A percentile compares a stretch with the other conserved stretches of the same genome.
phyloP scores from a whole-genome alignment of 2,113 vertebrate genomes.

The Mastomys coucha region DNA sequence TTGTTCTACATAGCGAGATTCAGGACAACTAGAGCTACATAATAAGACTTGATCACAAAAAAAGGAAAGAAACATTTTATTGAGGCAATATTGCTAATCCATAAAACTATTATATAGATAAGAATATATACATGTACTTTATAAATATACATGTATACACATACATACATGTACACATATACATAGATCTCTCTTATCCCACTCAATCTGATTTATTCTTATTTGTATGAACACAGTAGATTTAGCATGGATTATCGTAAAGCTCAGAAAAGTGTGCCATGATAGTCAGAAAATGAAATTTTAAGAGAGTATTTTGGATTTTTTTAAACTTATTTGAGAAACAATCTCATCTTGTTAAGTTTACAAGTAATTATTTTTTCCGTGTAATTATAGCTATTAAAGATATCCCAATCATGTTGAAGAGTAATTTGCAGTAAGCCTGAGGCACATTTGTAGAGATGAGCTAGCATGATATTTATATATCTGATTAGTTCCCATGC shows the following conservation, averaged over 20 bases:
- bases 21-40: neutral
- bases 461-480: neutral
- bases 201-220: constrained; percentile 51
- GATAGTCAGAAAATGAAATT: neutral
- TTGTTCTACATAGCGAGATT: neutral
- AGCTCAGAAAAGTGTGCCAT: neutral
- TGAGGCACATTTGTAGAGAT: too few species aligned
- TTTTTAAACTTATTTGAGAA: constrained; percentile 41
- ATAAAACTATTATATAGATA: constrained; percentile 19
- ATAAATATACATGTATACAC: neutral
- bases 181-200: constrained; percentile 56
- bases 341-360: neutral
- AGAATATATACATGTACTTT: neutral
- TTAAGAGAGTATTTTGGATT: neutral
- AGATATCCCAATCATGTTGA: neutral
- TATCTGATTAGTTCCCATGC: neutral
- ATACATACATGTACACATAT: neutral
- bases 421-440: neutral
- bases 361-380: neutral
- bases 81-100: constrained; percentile 57
- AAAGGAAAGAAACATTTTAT: constrained; percentile 11
- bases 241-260: constrained; percentile 30
- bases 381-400: neutral
- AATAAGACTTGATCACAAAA: neutral
- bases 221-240: constrained; percentile 29